These are phyloP conservation scores for Tetraneura akinire DNA, from an alignment of 1,140 invertebrate species.

Conservation along the genomic window DNA sequence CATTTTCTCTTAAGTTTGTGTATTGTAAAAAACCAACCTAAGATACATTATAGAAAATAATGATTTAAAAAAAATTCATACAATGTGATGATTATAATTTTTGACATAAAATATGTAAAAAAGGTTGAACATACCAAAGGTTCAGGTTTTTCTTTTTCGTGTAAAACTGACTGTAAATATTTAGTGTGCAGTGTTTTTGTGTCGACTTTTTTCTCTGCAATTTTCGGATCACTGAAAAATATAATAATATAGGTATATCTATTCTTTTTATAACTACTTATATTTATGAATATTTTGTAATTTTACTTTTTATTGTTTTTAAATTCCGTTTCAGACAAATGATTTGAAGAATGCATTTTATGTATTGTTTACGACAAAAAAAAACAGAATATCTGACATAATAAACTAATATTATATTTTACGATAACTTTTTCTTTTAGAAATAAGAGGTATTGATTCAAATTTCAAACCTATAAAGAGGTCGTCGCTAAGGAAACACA, in stretches of 20 bases:
- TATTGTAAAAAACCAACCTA: neutral
- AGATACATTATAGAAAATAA: neutral
- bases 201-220: neutral
- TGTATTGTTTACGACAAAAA: too few species aligned
- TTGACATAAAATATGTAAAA: neutral
- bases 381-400: neutral
- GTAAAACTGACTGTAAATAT: neutral
- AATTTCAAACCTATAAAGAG: neutral
- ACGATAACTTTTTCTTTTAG: neutral
- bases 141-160: slow-evolving; percentile 2
- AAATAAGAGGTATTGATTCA: neutral
- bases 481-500: slow-evolving; percentile 21
- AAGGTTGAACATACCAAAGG: neutral
- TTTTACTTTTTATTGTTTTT: neutral
- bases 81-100: neutral
- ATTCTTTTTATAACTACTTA: neutral
- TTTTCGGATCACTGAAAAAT: neutral
- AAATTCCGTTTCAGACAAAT: neutral
- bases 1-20: neutral
- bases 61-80: neutral
- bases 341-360: neutral
- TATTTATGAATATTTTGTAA: neutral
- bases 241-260: neutral
- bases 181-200: neutral
- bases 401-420: neutral